Base-by-base conservation (phyloP, 2,113 vertebrate genomes). In the Todiramphus chloris region DNA sequence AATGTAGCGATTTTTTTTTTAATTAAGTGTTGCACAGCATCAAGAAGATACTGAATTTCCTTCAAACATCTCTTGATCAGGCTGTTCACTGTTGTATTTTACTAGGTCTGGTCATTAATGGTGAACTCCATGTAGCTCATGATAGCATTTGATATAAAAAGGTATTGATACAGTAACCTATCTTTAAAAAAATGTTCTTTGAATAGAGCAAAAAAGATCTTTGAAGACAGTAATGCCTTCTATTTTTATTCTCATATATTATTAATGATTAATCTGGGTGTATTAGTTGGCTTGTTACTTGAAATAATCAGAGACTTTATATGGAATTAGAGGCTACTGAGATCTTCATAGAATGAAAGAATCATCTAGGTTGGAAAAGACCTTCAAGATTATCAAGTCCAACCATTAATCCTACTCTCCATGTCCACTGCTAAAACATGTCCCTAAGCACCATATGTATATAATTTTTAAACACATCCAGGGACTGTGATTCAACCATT, bases 201-300 rank as follows among this genome's bases (percentile, higher is more conserved):
- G 43, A 72, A 39, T 83, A 50, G 41, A 91, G 68, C 76, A 89
- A 83, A 55, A 9, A 74, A 83, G 59, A 33, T 93, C 73, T 87
- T 93, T 87, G 93, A 95, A 95, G 73, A 58, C 12, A 58, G 18
- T 41, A 77, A 81, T 55, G 31, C 18, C 87, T 89, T 74, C 59
- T 70, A 16, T 50, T 85, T 94, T 59, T 91, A 44, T 44, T 51
- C 46, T 83, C n/a, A 89, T 87, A 89, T 84, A 87, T 89, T 75
- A 75, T 95, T 77, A 19, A 95, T 87, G 43, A 91, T 83, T 83
- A 91, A 94, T 81, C 63, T 89, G 35, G 87, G 19, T 35, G 9
- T 63, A 78, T 59, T 94, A 89, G 81, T 87, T 89, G 64, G 14
- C 4, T 87, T 77, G 78, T 78, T 89, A 56, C 63, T 80, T 84